Evolutionary conservation across 2,797 vertebrate genomes (phyloP).

Genomic region (Chaetodon trifasciatus): DNA sequence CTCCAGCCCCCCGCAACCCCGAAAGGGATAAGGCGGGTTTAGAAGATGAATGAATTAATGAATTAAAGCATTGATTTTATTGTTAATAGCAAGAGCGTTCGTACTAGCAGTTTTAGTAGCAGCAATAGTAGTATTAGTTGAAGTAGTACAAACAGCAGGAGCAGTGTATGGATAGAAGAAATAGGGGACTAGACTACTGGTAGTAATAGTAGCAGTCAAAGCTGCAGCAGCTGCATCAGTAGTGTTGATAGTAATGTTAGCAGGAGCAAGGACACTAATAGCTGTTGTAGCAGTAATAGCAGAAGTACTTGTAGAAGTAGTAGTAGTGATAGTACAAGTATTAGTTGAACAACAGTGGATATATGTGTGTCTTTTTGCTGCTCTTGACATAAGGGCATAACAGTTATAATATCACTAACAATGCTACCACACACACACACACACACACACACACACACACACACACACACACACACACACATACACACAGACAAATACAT

Average conservation of each 20-base stretch:
- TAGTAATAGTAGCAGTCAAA: not conserved
- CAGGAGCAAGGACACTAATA: too few species aligned
- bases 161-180: not conserved
- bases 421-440: not conserved
- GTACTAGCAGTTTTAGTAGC: not conserved
- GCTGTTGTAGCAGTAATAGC: not conserved
- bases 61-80: too few species aligned
- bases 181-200: too few species aligned
- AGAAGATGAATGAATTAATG: too few species aligned
- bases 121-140: not conserved
- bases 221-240: not conserved
- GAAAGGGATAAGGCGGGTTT: too few species aligned
- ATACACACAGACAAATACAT: conserved; percentile 15
- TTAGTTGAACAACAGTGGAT: not conserved
- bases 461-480: not conserved
- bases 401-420: conserved; percentile 1
- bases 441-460: conserved; percentile 13
- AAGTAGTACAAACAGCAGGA: not conserved
- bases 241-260: too few species aligned
- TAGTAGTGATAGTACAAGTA: not conserved
- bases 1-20: too few species aligned
- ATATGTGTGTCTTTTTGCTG: conserved; percentile 5
- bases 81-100: not conserved
- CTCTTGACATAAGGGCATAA: not conserved
- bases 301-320: not conserved